Evolutionary conservation across 2,113 vertebrate genomes (phyloP).

Genomic region (mouse (Mus musculus)): DNA sequence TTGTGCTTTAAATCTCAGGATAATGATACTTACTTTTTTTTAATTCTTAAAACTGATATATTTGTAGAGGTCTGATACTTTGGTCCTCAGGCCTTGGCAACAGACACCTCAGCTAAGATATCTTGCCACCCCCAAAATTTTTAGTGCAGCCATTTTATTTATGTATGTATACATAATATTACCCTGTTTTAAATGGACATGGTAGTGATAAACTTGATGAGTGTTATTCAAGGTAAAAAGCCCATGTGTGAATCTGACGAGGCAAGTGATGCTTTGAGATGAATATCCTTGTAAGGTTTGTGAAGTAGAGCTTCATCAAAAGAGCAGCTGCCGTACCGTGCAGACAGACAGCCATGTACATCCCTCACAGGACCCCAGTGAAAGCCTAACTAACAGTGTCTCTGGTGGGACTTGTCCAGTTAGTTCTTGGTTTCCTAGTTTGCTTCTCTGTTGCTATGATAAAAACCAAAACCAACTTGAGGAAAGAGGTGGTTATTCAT

Average conservation of each 20-base stretch:
- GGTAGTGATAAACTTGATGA: background rate
- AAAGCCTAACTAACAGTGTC: background rate
- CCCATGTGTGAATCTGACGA: background rate
- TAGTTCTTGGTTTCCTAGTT: background rate
- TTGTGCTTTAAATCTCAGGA: background rate
- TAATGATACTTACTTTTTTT: background rate
- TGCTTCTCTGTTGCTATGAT: background rate
- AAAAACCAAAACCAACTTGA: background rate
- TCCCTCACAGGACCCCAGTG: background rate
- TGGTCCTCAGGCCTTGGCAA: too few species aligned
- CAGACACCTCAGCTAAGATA: background rate
- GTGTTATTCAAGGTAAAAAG: background rate
- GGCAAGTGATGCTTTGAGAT: background rate
- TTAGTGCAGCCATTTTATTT: constrained; percentile 21
- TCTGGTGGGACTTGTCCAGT: background rate
- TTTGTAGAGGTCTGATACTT: background rate
- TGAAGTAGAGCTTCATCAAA: background rate
- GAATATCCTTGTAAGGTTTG: background rate
- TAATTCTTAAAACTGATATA: background rate
- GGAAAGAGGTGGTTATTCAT: background rate
- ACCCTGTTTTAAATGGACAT: constrained; percentile 18
- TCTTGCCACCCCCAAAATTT: background rate
- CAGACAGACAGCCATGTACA: too few species aligned
- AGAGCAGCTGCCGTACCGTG: background rate
- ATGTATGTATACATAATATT: background rate